Conservation (phyloP, 2,797 vertebrate genomes). For the Myiothlypis chrysogaster region DNA sequence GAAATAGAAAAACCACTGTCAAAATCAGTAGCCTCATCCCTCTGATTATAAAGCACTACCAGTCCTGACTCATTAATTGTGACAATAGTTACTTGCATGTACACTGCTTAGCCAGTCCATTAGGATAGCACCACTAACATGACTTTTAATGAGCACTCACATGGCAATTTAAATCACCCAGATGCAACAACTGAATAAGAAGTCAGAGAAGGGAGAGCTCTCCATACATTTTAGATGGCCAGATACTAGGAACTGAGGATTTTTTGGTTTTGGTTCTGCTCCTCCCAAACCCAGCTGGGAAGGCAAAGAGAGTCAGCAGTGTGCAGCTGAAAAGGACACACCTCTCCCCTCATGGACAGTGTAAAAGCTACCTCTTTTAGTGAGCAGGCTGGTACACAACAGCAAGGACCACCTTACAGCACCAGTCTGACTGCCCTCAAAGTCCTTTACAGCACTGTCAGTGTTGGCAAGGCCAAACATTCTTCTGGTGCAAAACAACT, state of each 20-base stretch:
- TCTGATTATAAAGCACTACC: neutral
- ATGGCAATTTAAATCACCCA: neutral
- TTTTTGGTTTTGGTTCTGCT: neutral
- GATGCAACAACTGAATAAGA: neutral
- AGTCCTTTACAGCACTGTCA: neutral
- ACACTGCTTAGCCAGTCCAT: neutral
- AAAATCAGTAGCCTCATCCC: neutral
- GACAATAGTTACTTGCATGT: neutral
- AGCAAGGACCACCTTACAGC: neutral
- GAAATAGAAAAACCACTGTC: neutral
- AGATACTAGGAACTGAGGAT: neutral
- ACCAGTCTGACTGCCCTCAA: neutral
- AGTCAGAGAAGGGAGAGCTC: neutral
- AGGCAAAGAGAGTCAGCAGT: neutral
- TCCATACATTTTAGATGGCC: neutral
- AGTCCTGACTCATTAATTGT: neutral
- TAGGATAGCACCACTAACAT: neutral
- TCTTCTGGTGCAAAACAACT: neutral
- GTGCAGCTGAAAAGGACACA: neutral
- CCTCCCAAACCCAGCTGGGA: neutral
- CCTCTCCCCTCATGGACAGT: fast-evolving
- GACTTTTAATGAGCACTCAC: neutral
- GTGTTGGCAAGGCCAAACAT: neutral
- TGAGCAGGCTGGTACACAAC: neutral
- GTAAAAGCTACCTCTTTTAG: neutral